These are phyloP conservation scores for Grantiella picta DNA, from an alignment of 2,113 vertebrate genomes.

Conservation along the genomic window DNA sequence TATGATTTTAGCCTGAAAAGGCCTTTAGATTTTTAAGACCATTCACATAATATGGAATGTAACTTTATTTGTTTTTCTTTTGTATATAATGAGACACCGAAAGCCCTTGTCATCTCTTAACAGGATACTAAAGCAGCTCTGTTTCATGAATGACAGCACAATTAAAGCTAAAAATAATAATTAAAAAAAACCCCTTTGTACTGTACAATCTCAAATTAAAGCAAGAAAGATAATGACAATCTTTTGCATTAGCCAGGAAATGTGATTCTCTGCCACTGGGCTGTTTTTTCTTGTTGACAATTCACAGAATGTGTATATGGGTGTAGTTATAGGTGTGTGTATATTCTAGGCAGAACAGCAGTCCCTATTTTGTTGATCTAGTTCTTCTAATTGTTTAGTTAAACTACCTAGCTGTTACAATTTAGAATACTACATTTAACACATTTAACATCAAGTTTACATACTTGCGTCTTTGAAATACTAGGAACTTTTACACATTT, in stretches of 20 bases:
- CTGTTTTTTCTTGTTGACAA: slow-evolving; percentile 52
- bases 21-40: slow-evolving; percentile 60
- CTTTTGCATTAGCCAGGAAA: slow-evolving; percentile 75
- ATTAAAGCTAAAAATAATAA: slow-evolving; percentile 77
- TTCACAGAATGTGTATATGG: slow-evolving; percentile 56
- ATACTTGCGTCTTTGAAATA: slow-evolving; percentile 78
- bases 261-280: slow-evolving; percentile 67
- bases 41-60: slow-evolving; percentile 75
- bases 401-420: slow-evolving; percentile 77
- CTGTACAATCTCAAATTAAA: slow-evolving; percentile 76
- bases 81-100: slow-evolving; percentile 68
- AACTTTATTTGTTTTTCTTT: slow-evolving; percentile 72
- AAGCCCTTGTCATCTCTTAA: slow-evolving; percentile 75
- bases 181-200: slow-evolving; percentile 61
- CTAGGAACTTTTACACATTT: slow-evolving; percentile 77
- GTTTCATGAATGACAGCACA: slow-evolving; percentile 76
- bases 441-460: slow-evolving; percentile 79
- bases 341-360: slow-evolving; percentile 63
- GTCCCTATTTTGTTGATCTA: slow-evolving; percentile 72
- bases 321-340: slow-evolving; percentile 56
- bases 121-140: slow-evolving; percentile 73
- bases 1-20: slow-evolving; percentile 38
- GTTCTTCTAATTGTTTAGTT: slow-evolving; percentile 74
- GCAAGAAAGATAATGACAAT: slow-evolving; percentile 68
- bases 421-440: slow-evolving; percentile 77